Evolutionary conservation across 2,113 vertebrate genomes (phyloP).

Genomic region (Odontesthes bonariensis): DNA sequence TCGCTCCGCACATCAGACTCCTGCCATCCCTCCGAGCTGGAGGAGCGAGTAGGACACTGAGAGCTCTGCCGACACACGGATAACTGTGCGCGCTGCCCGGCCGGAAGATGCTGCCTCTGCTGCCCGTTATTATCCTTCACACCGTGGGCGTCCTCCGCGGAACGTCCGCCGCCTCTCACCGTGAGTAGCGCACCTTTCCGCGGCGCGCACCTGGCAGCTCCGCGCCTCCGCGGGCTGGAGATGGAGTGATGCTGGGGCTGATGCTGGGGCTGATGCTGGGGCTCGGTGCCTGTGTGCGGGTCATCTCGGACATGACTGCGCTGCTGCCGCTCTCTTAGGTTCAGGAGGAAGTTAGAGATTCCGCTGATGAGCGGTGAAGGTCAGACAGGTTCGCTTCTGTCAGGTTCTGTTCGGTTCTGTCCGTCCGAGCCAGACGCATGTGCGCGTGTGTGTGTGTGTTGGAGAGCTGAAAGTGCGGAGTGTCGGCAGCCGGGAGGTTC

Average conservation of each 20-base stretch:
- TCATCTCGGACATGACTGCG: no score
- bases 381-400: slow-evolving; percentile 45
- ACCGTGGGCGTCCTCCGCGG: slow-evolving; percentile 63
- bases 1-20: slow-evolving; percentile 53
- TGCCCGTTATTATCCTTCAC: slow-evolving; percentile 55
- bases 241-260: background rate
- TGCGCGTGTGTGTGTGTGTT: background rate
- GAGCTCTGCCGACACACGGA: slow-evolving; percentile 52
- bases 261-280: background rate
- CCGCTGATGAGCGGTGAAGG: slow-evolving; percentile 38
- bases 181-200: slow-evolving; percentile 71
- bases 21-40: slow-evolving; percentile 67
- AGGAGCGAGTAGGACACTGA: slow-evolving; percentile 65
- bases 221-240: slow-evolving; percentile 2
- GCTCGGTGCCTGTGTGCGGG: background rate
- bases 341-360: slow-evolving; percentile 31
- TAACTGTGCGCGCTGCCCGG: slow-evolving; percentile 25
- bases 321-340: no score
- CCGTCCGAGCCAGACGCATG: background rate
- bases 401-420: background rate
- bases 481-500: no score
- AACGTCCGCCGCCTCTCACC: slow-evolving; percentile 74
- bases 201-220: slow-evolving; percentile 59
- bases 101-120: slow-evolving; percentile 67
- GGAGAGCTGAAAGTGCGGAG: no score